phyloP scores from a whole-genome alignment of 2,888 invertebrate genomes.

The Fragum sueziense region DNA sequence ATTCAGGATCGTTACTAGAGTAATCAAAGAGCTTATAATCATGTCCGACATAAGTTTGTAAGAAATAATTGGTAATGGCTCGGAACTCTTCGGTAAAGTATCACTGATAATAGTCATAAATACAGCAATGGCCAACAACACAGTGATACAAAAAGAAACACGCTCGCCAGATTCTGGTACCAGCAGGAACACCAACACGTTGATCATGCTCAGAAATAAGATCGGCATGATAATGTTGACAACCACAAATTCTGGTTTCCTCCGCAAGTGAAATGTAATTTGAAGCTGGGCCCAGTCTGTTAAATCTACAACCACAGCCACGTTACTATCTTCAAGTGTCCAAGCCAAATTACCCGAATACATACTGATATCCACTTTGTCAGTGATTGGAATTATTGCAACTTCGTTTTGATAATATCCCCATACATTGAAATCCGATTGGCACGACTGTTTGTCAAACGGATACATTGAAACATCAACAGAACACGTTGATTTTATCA shows the following conservation, averaged over 20 bases:
- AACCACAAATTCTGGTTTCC: slow-evolving; percentile 58
- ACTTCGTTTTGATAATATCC: slow-evolving; percentile 33
- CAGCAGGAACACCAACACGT: slow-evolving; percentile 58
- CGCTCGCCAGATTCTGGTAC: slow-evolving; percentile 39
- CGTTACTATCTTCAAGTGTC: not conserved
- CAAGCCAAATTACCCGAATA: not conserved
- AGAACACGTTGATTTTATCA: slow-evolving; percentile 38
- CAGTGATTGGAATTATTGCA: slow-evolving; percentile 6
- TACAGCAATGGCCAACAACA: slow-evolving; percentile 60
- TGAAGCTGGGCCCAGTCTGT: not conserved
- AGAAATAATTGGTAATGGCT: not conserved
- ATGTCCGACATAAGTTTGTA: slow-evolving; percentile 36
- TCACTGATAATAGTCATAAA: slow-evolving; percentile 53
- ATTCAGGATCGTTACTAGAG: slow-evolving; percentile 51
- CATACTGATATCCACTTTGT: not conserved
- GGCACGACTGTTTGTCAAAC: slow-evolving; percentile 45
- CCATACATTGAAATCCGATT: slow-evolving; percentile 28
- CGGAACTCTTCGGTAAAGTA: slow-evolving; percentile 5
- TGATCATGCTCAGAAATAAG: slow-evolving; percentile 57
- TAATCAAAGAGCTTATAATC: slow-evolving; percentile 58
- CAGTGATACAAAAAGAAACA: slow-evolving; percentile 61
- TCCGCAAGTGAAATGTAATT: not conserved
- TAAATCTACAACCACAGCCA: not conserved
- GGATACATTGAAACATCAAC: slow-evolving; percentile 41
- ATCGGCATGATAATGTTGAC: slow-evolving; percentile 61